phyloP scores from a whole-genome alignment of 2,888 invertebrate genomes.

The Graphium colonna region DNA sequence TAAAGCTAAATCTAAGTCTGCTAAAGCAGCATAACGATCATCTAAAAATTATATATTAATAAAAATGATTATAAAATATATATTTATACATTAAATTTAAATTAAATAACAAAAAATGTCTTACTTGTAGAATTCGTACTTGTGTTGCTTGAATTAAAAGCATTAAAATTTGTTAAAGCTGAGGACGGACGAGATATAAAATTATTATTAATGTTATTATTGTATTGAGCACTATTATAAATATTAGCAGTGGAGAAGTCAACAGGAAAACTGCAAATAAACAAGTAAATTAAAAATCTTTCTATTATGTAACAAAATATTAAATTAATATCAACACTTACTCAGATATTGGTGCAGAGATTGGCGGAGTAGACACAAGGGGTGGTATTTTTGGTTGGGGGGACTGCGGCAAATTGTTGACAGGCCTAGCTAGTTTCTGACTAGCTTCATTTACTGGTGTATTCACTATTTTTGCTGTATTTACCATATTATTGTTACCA shows the following conservation, averaged over 20 bases:
- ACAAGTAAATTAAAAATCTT: not conserved
- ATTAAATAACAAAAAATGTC: slow-evolving; percentile 23
- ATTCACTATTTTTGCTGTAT: slow-evolving; percentile 53
- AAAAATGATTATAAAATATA: slow-evolving; percentile 5
- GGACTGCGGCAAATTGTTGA: slow-evolving; percentile 52
- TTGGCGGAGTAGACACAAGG: slow-evolving; percentile 26
- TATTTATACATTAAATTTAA: slow-evolving; percentile 17
- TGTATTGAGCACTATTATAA: slow-evolving; percentile 81
- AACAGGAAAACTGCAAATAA: slow-evolving; percentile 81
- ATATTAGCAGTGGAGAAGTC: slow-evolving; percentile 87
- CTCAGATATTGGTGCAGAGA: slow-evolving; percentile 59
- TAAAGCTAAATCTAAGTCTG: slow-evolving; percentile 92
- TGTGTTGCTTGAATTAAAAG: slow-evolving; percentile 40
- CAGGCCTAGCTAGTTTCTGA: slow-evolving; percentile 60
- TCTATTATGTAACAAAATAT: not conserved
- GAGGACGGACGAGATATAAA: slow-evolving; percentile 66
- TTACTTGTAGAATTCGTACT: slow-evolving; percentile 53
- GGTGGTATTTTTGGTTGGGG: slow-evolving; percentile 37
- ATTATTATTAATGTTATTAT: slow-evolving; percentile 61
- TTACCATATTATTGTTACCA: slow-evolving; percentile 51
- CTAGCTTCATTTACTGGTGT: slow-evolving; percentile 48
- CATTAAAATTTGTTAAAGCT: slow-evolving; percentile 48
- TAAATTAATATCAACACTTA: slow-evolving; percentile 41
- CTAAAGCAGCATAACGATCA: slow-evolving; percentile 97
- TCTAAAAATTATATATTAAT: slow-evolving; percentile 65